Base-by-base conservation (phyloP, 23 tunicate genomes). In the Clavelina lepadiformis region DNA sequence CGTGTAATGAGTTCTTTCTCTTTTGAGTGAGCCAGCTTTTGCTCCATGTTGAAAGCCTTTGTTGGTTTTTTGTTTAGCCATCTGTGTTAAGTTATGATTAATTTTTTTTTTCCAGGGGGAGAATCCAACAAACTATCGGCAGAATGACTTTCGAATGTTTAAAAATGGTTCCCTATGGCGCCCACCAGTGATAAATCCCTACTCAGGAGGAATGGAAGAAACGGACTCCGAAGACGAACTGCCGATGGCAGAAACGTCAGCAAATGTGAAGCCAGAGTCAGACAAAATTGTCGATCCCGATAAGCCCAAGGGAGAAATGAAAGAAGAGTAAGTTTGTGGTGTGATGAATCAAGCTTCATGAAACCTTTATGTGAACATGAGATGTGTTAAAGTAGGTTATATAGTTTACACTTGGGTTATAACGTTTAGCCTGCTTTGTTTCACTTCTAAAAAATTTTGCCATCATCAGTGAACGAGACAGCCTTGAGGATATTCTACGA, bases 111-210 rank as follows among this genome's bases (percentile, higher is more conserved):
- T 70, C 28, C 38, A 89, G 97, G 97, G 97, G 19, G 97, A 89
- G 58, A 81, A 53, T 35, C 83, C 82, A 19, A 72, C 71, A 55
- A 81, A 81, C 19, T 89, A 85, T 56, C 49, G 80, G 19, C 72
- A 71, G 24, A 51, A 65, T 26, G 87, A 89, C 30, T 89, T 89
- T 55, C 68, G 89, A 5, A 62, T 89, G 3, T 89, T 89, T 35
- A 69, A 81, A 49, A 73, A 73, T 41, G 97, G 97, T 15, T 75
- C 89, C 15, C 24, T 81, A 69, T 89, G 97, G 97, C 80, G 78
- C 11, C 97, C 97, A 24, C 97, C 97, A 0, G 77, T 79, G 0
- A 2, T 81, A 0, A 89, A 89, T 55, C 97, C 97, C 2, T 89
- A 81, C 63, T 71, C 72, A 0, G 82, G 28, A 0, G 83, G 83